Percentiles rank a stretch among this genome's conserved stretches.
These are phyloP conservation scores for Pitta sordida DNA, from an alignment of 2,113 vertebrate genomes.

Conservation along the genomic window DNA sequence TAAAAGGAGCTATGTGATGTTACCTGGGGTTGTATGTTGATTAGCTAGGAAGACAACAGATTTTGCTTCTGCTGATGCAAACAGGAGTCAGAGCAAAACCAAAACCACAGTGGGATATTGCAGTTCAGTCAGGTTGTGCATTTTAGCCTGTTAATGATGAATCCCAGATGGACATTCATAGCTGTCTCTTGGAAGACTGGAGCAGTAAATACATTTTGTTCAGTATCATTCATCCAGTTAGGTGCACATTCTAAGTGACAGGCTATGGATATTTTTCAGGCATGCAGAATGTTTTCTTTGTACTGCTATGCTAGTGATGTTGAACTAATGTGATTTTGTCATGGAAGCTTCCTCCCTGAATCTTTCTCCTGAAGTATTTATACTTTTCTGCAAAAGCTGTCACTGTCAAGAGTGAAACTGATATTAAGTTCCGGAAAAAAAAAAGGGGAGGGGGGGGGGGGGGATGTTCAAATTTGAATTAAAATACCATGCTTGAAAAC, in stretches of 20 bases:
- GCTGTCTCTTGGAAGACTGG: not conserved
- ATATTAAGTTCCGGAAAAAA: not conserved
- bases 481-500: not conserved
- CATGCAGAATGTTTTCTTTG: not conserved
- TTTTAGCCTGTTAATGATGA: not conserved
- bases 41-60: not conserved
- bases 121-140: not conserved
- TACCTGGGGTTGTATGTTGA: not conserved
- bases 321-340: not conserved
- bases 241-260: not conserved
- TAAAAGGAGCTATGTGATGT: not conserved
- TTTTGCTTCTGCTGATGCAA: not conserved
- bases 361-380: not conserved
- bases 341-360: not conserved
- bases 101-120: not conserved
- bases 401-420: not conserved
- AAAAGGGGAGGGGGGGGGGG: no score
- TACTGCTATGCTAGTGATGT: not conserved
- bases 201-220: not conserved
- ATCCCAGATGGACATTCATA: not conserved
- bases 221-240: not conserved
- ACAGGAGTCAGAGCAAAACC: not conserved
- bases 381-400: not conserved
- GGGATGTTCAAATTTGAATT: not conserved
- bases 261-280: not conserved